These are phyloP conservation scores for Sphinx pinastri DNA, from an alignment of 2,888 invertebrate genomes.

Conservation along the genomic window DNA sequence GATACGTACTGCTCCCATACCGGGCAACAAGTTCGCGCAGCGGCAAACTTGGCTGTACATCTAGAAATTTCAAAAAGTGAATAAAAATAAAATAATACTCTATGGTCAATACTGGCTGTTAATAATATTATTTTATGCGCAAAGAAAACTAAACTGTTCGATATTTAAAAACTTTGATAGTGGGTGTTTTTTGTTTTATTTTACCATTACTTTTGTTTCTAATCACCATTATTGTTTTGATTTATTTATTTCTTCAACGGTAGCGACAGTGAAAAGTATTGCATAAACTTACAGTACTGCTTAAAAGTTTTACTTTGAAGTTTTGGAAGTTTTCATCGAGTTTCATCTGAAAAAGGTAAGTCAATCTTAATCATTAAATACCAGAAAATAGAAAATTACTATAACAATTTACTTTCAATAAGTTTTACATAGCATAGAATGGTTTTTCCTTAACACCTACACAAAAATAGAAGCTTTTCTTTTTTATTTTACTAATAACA, in stretches of 20 bases:
- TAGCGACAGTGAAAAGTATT: slow-evolving; percentile 10
- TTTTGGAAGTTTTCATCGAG: neutral
- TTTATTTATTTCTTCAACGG: neutral
- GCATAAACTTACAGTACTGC: neutral
- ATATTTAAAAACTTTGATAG: slow-evolving; percentile 4
- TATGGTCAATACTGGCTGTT: slow-evolving; percentile 13
- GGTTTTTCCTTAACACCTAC: too few species aligned
- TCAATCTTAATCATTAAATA: neutral
- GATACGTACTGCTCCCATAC: slow-evolving; percentile 47
- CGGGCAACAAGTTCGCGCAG: slow-evolving; percentile 34
- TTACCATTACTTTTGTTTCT: neutral
- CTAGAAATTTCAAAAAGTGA: slow-evolving; percentile 21
- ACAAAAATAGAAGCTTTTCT: too few species aligned
- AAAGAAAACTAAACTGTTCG: neutral
- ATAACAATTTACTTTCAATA: too few species aligned
- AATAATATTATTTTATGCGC: neutral
- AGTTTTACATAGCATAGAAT: too few species aligned
- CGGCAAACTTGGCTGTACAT: slow-evolving; percentile 42
- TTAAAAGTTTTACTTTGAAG: neutral
- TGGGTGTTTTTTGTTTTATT: neutral
- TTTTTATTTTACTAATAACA: too few species aligned
- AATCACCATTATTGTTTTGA: neutral
- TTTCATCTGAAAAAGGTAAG: slow-evolving; percentile 13
- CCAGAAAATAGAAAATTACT: too few species aligned
- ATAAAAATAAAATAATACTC: slow-evolving; percentile 1